Evolutionary conservation across 2,113 vertebrate genomes (phyloP).

Genomic region (Cinclus cinclus): DNA sequence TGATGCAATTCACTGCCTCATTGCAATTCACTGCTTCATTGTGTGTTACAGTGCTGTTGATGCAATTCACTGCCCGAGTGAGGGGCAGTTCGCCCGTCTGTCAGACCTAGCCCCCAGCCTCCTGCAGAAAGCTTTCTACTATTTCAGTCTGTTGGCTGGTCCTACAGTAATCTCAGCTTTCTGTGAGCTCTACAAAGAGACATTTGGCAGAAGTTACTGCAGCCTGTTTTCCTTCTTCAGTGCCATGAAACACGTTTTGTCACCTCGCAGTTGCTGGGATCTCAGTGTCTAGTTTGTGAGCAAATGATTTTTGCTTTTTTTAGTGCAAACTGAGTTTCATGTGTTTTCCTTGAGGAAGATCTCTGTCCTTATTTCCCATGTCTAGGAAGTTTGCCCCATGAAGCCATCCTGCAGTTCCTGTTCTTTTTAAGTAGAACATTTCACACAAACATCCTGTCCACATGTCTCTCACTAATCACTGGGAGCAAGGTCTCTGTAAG

Average conservation of each 20-base stretch:
- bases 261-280: background rate
- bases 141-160: background rate
- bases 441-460: background rate
- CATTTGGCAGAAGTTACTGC: background rate
- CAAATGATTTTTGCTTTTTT: background rate
- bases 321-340: background rate
- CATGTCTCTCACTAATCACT: background rate
- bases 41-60: fast-evolving
- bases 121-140: background rate
- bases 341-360: background rate
- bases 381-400: background rate
- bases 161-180: background rate
- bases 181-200: fast-evolving
- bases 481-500: background rate
- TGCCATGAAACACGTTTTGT: background rate
- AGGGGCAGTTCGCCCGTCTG: background rate
- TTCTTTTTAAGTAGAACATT: background rate
- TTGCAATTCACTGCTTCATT: no score
- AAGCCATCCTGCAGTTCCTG: background rate
- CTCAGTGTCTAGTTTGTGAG: background rate
- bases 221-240: background rate
- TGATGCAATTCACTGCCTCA: background rate
- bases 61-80: background rate
- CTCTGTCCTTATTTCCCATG: background rate
- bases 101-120: background rate